These are phyloP conservation scores for Drosophila repletoides DNA, from an alignment of 1,140 invertebrate genomes.

Conservation along the genomic window DNA sequence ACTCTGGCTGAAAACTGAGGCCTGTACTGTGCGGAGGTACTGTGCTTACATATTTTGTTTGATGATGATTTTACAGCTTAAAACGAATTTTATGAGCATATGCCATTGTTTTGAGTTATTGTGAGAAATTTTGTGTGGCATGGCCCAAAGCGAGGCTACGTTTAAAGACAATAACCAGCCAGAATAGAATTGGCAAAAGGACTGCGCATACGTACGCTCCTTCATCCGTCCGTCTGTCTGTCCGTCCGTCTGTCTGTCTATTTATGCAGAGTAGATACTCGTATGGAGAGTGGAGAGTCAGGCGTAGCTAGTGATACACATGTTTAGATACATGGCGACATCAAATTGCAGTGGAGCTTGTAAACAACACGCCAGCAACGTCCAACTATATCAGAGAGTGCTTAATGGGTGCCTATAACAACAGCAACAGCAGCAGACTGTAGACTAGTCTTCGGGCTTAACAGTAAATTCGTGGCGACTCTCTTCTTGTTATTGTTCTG, in stretches of 20 bases:
- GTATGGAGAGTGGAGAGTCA: too few species aligned
- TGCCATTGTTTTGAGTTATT: constrained; percentile 82
- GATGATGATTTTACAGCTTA: constrained; percentile 82
- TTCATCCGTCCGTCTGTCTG: background rate
- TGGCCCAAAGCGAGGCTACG: constrained; percentile 30
- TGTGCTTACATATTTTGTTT: constrained; percentile 74
- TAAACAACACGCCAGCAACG: constrained; percentile 12
- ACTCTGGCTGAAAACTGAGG: background rate
- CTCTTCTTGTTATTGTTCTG: too few species aligned
- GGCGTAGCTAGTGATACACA: constrained; percentile 76
- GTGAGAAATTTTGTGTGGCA: constrained; percentile 68
- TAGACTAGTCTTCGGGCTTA: constrained; percentile 50
- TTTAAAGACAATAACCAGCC: background rate
- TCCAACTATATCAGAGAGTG: constrained; percentile 17
- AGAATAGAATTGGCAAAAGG: too few species aligned
- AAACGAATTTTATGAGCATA: constrained; percentile 82
- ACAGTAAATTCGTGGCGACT: constrained; percentile 81
- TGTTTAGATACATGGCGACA: constrained; percentile 77
- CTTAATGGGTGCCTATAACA: constrained; percentile 25
- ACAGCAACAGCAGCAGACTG: constrained; percentile 30
- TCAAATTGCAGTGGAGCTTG: constrained; percentile 58
- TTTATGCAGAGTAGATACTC: constrained; percentile 57
- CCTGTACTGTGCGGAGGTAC: constrained; percentile 3
- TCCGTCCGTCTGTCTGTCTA: background rate
- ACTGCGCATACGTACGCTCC: background rate